A percentile compares a stretch with the other conserved stretches of the same genome.
Evolutionary conservation across 2,113 vertebrate species (phyloP).

Genomic region (Emydocephalus ijimae): DNA sequence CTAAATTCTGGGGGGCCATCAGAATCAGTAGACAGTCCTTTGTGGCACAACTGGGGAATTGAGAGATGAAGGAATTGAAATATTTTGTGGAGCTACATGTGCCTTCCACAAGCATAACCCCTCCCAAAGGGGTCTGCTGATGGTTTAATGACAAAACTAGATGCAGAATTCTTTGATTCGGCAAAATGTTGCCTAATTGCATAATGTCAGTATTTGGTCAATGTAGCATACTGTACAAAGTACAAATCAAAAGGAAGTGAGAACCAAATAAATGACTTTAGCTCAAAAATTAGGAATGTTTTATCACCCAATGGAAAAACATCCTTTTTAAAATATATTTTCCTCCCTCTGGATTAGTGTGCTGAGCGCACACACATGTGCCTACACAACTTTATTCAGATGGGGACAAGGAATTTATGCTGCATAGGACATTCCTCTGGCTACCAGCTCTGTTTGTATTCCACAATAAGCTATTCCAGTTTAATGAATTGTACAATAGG

Average conservation of each 20-base stretch:
- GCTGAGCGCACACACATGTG: neutral
- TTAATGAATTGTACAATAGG: neutral
- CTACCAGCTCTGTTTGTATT: neutral
- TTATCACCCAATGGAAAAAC: neutral
- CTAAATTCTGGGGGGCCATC: neutral
- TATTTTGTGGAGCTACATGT: neutral
- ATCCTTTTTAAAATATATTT: neutral
- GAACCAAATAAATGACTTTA: neutral
- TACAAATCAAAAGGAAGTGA: neutral
- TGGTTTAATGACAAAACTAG: neutral
- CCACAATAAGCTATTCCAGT: conserved; percentile 22
- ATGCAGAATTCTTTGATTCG: neutral
- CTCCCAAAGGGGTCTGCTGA: neutral
- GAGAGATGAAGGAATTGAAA: neutral
- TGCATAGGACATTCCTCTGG: neutral
- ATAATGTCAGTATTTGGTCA: neutral
- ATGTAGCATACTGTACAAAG: neutral
- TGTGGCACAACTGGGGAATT: neutral
- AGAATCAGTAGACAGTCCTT: neutral
- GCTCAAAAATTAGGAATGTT: neutral
- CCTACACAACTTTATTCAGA: neutral
- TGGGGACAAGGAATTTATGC: neutral
- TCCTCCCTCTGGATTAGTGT: neutral
- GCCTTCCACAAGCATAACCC: neutral
- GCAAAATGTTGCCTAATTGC: neutral